Percentiles rank a stretch among this genome's conserved stretches.
Evolutionary conservation across 2,113 vertebrate species (phyloP).

Genomic region (Notothenia rossii): DNA sequence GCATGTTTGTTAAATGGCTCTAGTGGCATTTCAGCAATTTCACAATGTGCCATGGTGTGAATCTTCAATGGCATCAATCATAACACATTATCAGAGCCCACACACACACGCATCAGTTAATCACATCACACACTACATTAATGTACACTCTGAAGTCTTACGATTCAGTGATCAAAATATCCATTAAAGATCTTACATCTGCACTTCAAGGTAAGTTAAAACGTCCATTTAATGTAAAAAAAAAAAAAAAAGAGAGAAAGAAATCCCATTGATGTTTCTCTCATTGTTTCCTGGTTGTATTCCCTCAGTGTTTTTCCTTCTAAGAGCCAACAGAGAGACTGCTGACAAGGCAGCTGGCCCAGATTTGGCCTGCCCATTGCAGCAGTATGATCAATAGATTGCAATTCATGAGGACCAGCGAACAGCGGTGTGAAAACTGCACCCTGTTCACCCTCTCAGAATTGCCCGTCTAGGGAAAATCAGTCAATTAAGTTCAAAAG

Average conservation of each 20-base stretch:
- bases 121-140: conserved; percentile 25
- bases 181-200: neutral
- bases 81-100: conserved; percentile 33
- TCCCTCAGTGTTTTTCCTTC: conserved; percentile 42
- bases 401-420: conserved; percentile 68
- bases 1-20: conserved; percentile 56
- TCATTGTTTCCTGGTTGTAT: conserved; percentile 33
- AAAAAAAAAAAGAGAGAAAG: neutral
- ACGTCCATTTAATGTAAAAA: conserved; percentile 13
- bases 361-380: conserved; percentile 58
- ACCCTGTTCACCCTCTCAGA: conserved; percentile 39
- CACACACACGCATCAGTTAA: conserved; percentile 38
- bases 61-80: conserved; percentile 43
- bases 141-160: neutral
- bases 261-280: conserved; percentile 30
- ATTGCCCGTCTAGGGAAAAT: conserved; percentile 57
- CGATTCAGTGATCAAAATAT: conserved; percentile 31
- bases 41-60: conserved; percentile 25
- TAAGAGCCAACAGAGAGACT: conserved; percentile 46
- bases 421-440: conserved; percentile 64
- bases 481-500: conserved; percentile 72
- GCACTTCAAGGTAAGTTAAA: conserved; percentile 13
- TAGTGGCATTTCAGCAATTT: conserved; percentile 57
- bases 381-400: conserved; percentile 75
- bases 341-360: conserved; percentile 74